These are phyloP conservation scores for Rattus rattus DNA, from an alignment of 2,113 vertebrate genomes.

Conservation along the genomic window DNA sequence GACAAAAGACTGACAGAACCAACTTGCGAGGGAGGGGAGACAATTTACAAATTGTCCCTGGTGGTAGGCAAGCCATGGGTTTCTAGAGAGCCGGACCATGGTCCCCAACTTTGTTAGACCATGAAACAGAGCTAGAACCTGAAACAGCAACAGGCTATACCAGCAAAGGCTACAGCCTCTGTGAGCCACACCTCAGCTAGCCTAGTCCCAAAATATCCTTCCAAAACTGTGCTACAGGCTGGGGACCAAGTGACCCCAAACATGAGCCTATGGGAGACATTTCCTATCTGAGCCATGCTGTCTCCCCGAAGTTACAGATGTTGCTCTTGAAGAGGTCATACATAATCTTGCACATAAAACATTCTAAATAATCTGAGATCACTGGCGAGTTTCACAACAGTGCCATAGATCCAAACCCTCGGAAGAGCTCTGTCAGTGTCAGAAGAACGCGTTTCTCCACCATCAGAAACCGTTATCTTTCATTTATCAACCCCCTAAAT, in stretches of 20 bases:
- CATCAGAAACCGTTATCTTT: background rate
- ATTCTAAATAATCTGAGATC: slow-evolving; percentile 29
- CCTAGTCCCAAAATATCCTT: background rate
- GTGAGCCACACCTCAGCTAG: background rate
- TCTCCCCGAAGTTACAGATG: background rate
- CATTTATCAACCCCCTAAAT: background rate
- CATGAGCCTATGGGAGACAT: background rate
- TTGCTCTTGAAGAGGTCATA: slow-evolving; percentile 15
- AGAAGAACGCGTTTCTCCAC: background rate
- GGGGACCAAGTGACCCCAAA: too few relatives aligned
- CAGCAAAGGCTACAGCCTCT: background rate
- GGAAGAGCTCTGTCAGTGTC: background rate
- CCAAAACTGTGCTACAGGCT: background rate
- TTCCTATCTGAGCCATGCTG: background rate
- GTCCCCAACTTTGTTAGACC: background rate
- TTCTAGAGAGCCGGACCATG: background rate
- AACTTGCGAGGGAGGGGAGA: too few relatives aligned
- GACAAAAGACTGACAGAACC: background rate
- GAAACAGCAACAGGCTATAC: background rate
- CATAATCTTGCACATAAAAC: background rate
- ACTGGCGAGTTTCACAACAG: background rate
- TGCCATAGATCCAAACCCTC: background rate
- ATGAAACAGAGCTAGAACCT: background rate
- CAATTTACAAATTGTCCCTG: too few relatives aligned
- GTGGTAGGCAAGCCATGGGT: background rate